Percentiles rank a stretch among this genome's conserved stretches.
These are phyloP conservation scores for Ceyx erithaca DNA, from an alignment of 2,797 vertebrate genomes.

Conservation along the genomic window DNA sequence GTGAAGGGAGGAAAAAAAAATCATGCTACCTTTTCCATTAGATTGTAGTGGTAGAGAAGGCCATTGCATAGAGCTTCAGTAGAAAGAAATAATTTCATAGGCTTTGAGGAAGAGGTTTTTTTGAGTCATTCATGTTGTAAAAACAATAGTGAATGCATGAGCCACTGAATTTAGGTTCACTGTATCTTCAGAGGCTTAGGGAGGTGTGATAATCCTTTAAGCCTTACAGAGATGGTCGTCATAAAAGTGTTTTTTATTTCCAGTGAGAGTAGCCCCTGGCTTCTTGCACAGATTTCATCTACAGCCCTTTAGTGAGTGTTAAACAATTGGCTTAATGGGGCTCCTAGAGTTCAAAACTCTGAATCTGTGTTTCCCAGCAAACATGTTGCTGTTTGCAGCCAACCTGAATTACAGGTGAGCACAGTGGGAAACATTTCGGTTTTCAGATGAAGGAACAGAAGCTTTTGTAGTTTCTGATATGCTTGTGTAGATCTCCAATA, in stretches of 20 bases:
- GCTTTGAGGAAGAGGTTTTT: not conserved
- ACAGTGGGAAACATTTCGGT: not conserved
- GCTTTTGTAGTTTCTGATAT: not conserved
- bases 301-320: not conserved
- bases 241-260: not conserved
- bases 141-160: fast-evolving
- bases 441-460: not conserved
- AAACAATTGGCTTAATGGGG: not conserved
- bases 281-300: not conserved
- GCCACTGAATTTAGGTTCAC: not conserved
- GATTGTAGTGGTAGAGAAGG: not conserved
- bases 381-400: not conserved
- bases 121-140: not conserved
- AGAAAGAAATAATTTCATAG: not conserved
- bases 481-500: not conserved
- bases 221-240: not conserved
- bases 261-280: not conserved
- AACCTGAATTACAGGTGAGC: not conserved
- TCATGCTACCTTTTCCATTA: not conserved
- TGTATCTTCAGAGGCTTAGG: not conserved
- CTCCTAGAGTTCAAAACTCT: not conserved
- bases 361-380: not conserved
- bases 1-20: not conserved
- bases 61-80: not conserved
- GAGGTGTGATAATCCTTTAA: not conserved